Percentiles rank a stretch among this genome's conserved stretches.
These are phyloP conservation scores for Periphyllus acericola DNA, from an alignment of 2,888 invertebrate species.

Conservation along the genomic window DNA sequence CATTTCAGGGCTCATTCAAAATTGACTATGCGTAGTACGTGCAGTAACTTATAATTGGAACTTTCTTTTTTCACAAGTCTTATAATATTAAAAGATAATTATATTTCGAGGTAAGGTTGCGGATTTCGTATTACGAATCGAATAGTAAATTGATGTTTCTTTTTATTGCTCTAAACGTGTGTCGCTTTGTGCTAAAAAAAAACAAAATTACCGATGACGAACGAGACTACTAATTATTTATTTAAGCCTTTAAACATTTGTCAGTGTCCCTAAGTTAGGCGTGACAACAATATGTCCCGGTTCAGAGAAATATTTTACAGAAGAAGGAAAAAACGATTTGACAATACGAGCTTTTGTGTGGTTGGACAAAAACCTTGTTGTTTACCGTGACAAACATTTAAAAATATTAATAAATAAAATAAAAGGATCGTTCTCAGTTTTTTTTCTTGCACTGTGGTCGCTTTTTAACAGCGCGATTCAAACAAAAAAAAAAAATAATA, in stretches of 20 bases:
- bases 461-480: slow-evolving; percentile 22
- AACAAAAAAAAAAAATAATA: too few species aligned
- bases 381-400: slow-evolving; percentile 44
- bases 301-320: neutral
- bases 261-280: neutral
- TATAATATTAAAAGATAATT: neutral
- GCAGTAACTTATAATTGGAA: neutral
- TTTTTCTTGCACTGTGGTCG: slow-evolving; percentile 2
- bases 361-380: slow-evolving; percentile 40
- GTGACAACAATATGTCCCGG: neutral
- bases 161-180: too few species aligned
- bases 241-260: neutral
- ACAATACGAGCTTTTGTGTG: slow-evolving; percentile 29
- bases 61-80: neutral
- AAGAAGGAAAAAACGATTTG: slow-evolving; percentile 11
- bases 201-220: neutral
- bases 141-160: too few species aligned
- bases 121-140: neutral
- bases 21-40: neutral
- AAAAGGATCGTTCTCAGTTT: slow-evolving; percentile 28
- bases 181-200: too few species aligned
- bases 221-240: neutral
- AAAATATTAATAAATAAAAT: slow-evolving; percentile 53
- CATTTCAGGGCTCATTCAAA: neutral
- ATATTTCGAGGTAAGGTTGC: neutral